phyloP scores from a whole-genome alignment of 1,140 invertebrate genomes.

The Subanguina moxae region DNA sequence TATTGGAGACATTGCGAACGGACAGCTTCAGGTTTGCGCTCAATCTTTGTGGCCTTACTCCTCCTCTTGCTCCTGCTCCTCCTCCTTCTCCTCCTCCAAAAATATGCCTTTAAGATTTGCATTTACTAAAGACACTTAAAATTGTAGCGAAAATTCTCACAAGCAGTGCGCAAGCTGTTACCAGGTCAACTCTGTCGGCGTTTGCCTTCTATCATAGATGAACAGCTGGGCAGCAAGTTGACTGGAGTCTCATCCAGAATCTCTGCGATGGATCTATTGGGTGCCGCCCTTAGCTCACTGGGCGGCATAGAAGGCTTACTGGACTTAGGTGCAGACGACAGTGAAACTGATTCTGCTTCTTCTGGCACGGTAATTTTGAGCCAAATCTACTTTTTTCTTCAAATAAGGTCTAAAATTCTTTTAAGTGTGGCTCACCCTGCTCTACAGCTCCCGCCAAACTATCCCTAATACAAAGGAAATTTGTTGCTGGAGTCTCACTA shows the following conservation, averaged over 20 bases:
- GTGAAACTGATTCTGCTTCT: no score
- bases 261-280: conserved; percentile 47
- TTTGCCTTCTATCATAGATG: conserved; percentile 46
- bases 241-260: conserved; percentile 44
- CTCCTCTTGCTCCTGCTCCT: no score
- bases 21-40: conserved; percentile 44
- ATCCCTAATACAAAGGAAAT: not conserved
- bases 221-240: conserved; percentile 53
- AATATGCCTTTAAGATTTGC: no score
- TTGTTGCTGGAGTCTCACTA: not conserved
- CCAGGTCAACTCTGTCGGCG: conserved; percentile 46
- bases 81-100: no score
- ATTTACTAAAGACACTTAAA: not conserved
- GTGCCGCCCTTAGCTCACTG: conserved; percentile 23
- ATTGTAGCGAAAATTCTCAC: conserved; percentile 39
- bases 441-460: no score
- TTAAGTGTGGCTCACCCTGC: no score
- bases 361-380: no score
- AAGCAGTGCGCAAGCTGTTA: conserved; percentile 36
- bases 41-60: no score
- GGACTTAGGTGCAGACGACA: not conserved
- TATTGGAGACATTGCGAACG: conserved; percentile 56
- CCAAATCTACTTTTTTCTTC: no score
- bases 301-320: conserved; percentile 30
- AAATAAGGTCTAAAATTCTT: no score